Conservation (phyloP, 2,888 invertebrate species). For the Brachynemurus nebulosus region DNA sequence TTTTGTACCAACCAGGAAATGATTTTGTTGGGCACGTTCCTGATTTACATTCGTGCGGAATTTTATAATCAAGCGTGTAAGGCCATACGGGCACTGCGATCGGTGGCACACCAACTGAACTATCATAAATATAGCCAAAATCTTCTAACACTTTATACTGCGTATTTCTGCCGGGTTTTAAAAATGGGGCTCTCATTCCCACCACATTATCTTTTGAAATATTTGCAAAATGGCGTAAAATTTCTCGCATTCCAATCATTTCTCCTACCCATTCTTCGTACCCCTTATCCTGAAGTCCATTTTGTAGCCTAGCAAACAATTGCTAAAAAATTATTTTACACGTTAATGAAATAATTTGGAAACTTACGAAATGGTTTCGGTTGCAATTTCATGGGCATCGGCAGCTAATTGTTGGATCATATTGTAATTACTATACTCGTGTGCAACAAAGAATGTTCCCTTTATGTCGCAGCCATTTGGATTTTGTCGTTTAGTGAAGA, state of each 20-base stretch:
- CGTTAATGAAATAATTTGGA: conserved; percentile 7
- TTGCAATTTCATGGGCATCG: conserved; percentile 74
- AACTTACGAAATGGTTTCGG: conserved; percentile 58
- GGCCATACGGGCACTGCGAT: conserved; percentile 77
- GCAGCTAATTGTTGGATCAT: conserved; percentile 81
- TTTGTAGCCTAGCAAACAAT: conserved; percentile 42
- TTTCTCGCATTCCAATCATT: conserved; percentile 88
- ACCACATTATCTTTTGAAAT: conserved; percentile 68
- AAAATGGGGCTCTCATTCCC: conserved; percentile 77
- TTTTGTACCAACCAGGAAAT: conserved; percentile 59
- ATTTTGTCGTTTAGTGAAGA: conserved; percentile 70
- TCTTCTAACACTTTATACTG: conserved; percentile 89
- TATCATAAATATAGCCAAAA: conserved; percentile 86
- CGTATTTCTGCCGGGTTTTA: conserved; percentile 85
- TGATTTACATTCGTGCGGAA: conserved; percentile 84
- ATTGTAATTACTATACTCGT: conserved; percentile 85
- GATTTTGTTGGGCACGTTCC: conserved; percentile 82
- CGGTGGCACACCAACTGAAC: conserved; percentile 78
- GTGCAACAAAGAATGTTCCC: conserved; percentile 89
- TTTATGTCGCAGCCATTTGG: conserved; percentile 79
- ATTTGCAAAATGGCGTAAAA: conserved; percentile 67
- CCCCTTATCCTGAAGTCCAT: conserved; percentile 75
- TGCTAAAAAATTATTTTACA: conserved; percentile 14
- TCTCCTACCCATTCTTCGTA: conserved; percentile 90
- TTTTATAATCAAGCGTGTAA: conserved; percentile 85